Percentiles rank a stretch among this genome's conserved stretches.
Evolutionary conservation across 2,113 vertebrate genomes (phyloP).

Genomic region (Maccullochella peelii): DNA sequence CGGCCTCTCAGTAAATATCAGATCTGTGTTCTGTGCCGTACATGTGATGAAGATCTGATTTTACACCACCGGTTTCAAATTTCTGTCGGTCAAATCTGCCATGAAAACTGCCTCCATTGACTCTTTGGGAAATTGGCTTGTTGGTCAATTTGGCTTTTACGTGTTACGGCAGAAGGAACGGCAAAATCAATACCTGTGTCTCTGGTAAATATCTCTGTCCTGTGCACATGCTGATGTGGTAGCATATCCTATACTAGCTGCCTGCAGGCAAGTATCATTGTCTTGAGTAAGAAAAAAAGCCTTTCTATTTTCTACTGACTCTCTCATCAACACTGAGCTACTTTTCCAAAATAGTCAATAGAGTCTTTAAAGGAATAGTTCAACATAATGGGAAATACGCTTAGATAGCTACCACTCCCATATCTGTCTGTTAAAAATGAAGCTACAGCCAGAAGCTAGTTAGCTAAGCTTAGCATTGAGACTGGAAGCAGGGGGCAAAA

Average conservation of each 20-base stretch:
- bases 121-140: constrained; percentile 55
- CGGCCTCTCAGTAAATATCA: constrained; percentile 2
- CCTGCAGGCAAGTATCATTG: not conserved
- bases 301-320: not conserved
- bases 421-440: not conserved
- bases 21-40: not conserved
- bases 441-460: not conserved
- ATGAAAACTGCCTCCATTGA: constrained; percentile 47
- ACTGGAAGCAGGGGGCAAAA: too few relatives aligned
- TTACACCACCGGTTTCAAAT: not conserved
- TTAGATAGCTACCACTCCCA: too few relatives aligned
- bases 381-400: not conserved
- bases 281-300: not conserved
- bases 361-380: not conserved
- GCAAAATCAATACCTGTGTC: constrained; percentile 51
- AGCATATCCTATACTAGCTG: not conserved
- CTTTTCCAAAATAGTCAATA: not conserved
- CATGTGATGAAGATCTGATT: constrained; percentile 2
- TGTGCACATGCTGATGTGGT: constrained; percentile 23
- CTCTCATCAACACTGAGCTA: not conserved
- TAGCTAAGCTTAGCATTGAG: not conserved
- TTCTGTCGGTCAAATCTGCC: constrained; percentile 43
- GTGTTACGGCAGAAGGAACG: constrained; percentile 48
- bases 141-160: constrained; percentile 68
- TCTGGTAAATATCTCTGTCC: constrained; percentile 35